These are phyloP conservation scores for Rallus crepitans DNA, from an alignment of 2,797 vertebrate genomes.

Conservation along the genomic window DNA sequence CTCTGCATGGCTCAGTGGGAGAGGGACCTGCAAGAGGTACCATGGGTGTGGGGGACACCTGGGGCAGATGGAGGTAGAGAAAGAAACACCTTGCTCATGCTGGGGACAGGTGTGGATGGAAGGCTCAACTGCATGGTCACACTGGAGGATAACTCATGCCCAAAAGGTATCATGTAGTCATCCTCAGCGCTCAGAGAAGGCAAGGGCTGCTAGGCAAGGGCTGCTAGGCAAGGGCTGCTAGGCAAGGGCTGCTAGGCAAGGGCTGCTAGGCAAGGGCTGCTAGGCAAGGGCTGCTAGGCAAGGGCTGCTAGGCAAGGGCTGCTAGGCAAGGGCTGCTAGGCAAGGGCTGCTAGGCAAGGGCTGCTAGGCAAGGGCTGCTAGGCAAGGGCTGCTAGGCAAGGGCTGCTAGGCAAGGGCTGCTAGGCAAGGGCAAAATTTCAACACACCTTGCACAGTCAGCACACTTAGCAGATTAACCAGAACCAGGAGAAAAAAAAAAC, in stretches of 20 bases:
- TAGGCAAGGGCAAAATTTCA: not conserved
- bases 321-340: no score
- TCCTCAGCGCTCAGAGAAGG: not conserved
- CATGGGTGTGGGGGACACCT: rapidly evolving
- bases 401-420: no score
- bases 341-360: not conserved
- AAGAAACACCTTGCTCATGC: no score
- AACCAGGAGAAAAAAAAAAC: not conserved
- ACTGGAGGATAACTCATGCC: not conserved
- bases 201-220: no score
- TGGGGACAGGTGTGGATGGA: not conserved
- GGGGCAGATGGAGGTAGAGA: no score
- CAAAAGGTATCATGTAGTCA: not conserved
- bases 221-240: no score
- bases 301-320: not conserved
- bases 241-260: no score
- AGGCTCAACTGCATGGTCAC: not conserved
- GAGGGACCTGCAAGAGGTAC: not conserved
- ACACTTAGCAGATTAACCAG: not conserved
- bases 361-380: no score
- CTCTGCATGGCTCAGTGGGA: not conserved
- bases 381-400: not conserved
- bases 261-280: not conserved
- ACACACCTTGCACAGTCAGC: not conserved
- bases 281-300: no score